Conservation (phyloP, 2,113 vertebrate species). For the Cephalopterus ornatus region DNA sequence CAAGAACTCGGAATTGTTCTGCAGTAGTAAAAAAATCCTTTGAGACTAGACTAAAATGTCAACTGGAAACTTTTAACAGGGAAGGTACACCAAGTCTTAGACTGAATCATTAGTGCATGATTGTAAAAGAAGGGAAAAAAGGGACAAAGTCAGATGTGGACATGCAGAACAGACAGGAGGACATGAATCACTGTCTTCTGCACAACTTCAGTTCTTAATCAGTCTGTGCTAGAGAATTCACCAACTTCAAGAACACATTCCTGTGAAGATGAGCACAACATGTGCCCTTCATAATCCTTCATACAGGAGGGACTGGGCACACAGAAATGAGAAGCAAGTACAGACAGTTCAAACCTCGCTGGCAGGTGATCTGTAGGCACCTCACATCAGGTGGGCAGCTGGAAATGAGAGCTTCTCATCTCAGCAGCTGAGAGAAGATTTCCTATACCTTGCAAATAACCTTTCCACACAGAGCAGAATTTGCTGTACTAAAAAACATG, state of each 20-base stretch:
- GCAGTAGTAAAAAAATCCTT: not conserved
- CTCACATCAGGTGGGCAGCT: not conserved
- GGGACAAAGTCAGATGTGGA: not conserved
- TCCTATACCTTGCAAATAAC: not conserved
- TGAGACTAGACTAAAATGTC: not conserved
- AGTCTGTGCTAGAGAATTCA: not conserved
- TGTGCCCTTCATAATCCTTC: not conserved
- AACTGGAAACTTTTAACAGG: not conserved
- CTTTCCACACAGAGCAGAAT: not conserved
- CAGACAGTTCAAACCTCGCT: not conserved
- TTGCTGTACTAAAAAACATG: not conserved
- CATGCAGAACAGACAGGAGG: not conserved
- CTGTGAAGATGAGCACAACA: not conserved
- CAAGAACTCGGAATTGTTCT: not conserved
- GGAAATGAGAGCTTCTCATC: not conserved
- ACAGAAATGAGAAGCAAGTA: not conserved
- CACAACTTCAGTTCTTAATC: slow-evolving; percentile 1
- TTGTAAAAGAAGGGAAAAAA: not conserved
- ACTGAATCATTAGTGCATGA: not conserved
- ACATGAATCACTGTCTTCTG: not conserved
- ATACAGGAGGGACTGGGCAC: not conserved
- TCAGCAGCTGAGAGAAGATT: not conserved
- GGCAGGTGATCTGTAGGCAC: not conserved
- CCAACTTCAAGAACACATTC: not conserved
- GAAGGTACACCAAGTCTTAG: not conserved